Evolutionary conservation across 2,797 vertebrate genomes (phyloP), one percentile per base, ranked within the genome.

Genomic region (Pseudopleuronectes americanus): DNA sequence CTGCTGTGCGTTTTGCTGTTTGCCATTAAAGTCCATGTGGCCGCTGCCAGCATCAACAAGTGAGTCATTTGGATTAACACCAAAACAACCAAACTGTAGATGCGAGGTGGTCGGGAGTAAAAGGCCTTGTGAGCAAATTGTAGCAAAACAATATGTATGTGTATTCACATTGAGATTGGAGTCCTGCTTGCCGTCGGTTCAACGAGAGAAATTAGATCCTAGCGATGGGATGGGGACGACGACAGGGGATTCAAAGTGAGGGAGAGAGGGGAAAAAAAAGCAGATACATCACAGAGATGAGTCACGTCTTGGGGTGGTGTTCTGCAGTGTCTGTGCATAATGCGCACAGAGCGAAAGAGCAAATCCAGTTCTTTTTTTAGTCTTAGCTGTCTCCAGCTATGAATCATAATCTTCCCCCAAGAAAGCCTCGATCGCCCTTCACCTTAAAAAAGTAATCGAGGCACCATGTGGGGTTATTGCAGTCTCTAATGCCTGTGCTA

Each of bases 241-340:
- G 69, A 71, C 41, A 54, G 45, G 49, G 48, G 55, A 57, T 24
- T 66, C n/a, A 74, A 75, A 72, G 60, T 66, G 57, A 61, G 61
- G 64, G 54, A 62, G 56, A 31, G 47, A 43, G 43, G 17, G 26
- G n/a, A n/a, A 14, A 8, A 64, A 53, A 69, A 60, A 63, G 48
- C 48, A 51, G 33, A 67, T 67, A 79, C 83, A 88, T 90, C 74
- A 87, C 77, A 89, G 79, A 65, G 89, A 92, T 95, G 94, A 95
- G 85, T 94, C 94, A 95, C 77, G 45, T 88, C 82, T 86, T 81
- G 68, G 74, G 71, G 77, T 88, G 86, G 74, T 66, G 66, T 78
- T 92, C 91, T 89, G 93, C 93, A 87, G 90, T 74, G 77, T 87
- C 76, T 86, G 80, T 89, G 84, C 87, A 85, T 84, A 79, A 88